Evolutionary conservation across 23 tunicate species (phyloP).

Genomic region (Diplosoma virens): DNA sequence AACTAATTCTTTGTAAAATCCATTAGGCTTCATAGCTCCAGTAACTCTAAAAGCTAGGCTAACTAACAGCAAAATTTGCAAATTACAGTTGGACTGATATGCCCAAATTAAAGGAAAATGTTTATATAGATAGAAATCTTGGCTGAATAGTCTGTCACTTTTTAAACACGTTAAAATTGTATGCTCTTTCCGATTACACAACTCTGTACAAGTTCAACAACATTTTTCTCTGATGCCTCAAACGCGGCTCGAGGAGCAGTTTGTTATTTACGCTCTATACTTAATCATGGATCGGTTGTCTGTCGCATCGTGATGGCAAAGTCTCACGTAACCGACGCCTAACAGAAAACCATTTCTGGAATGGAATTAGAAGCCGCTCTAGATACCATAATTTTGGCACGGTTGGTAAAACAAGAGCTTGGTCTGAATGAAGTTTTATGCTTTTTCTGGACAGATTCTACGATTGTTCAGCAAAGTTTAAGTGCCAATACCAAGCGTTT

Average conservation of each 20-base stretch:
- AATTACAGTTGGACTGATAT: no score
- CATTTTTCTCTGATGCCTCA: constrained; percentile 33
- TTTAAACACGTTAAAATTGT: no score
- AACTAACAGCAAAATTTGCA: no score
- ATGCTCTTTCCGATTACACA: no score
- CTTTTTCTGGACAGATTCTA: not conserved
- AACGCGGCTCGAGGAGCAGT: constrained; percentile 13
- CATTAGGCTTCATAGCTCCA: no score
- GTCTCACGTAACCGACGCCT: not conserved
- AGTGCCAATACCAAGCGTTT: not conserved
- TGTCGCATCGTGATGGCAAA: constrained; percentile 31
- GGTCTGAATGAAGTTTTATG: not conserved
- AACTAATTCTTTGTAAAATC: no score
- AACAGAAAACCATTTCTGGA: not conserved
- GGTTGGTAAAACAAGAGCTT: not conserved
- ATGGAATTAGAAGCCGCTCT: not conserved
- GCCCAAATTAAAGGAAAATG: no score
- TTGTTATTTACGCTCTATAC: not conserved
- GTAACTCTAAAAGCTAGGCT: no score
- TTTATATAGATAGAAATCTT: no score
- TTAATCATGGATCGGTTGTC: not conserved
- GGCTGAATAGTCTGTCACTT: no score
- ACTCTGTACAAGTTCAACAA: no score
- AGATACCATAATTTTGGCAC: not conserved
- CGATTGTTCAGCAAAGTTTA: not conserved